Evolutionary conservation across 1,140 invertebrate species (phyloP).

Genomic region (Acyrthosiphon pisum): DNA sequence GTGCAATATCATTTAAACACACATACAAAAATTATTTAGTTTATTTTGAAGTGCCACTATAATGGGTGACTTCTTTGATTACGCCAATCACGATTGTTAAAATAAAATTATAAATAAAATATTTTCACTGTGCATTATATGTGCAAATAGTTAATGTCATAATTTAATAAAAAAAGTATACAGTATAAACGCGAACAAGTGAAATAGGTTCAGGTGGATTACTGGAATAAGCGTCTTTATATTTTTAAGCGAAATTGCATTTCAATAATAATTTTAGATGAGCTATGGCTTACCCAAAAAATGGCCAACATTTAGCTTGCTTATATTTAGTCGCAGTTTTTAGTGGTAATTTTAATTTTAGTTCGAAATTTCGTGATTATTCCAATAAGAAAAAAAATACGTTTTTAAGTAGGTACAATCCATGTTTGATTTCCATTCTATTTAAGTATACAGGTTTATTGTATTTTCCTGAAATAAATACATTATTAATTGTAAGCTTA

Average conservation of each 20-base stretch:
- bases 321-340: not conserved
- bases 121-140: not conserved
- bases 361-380: not conserved
- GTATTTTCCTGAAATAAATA: not conserved
- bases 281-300: not conserved
- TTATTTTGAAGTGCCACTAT: not conserved
- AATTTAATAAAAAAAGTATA: not conserved
- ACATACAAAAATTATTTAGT: not conserved
- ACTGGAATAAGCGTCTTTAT: too few relatives aligned
- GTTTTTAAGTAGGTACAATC: not conserved
- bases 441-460: not conserved
- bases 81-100: not conserved
- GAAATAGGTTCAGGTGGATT: not conserved
- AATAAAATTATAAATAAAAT: not conserved
- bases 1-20: slow-evolving; percentile 1
- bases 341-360: too few relatives aligned
- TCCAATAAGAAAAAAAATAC: not conserved
- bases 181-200: not conserved
- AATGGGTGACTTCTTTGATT: not conserved
- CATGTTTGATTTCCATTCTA: not conserved
- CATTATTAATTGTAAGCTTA: not conserved
- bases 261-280: not conserved
- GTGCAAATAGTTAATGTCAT: not conserved
- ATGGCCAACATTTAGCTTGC: not conserved
- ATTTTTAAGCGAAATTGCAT: too few relatives aligned